Percentiles rank a stretch among this genome's conserved stretches.
Conservation (phyloP, 53 echinoderm and acorn worm genomes). For the Patiria pectinifera region DNA sequence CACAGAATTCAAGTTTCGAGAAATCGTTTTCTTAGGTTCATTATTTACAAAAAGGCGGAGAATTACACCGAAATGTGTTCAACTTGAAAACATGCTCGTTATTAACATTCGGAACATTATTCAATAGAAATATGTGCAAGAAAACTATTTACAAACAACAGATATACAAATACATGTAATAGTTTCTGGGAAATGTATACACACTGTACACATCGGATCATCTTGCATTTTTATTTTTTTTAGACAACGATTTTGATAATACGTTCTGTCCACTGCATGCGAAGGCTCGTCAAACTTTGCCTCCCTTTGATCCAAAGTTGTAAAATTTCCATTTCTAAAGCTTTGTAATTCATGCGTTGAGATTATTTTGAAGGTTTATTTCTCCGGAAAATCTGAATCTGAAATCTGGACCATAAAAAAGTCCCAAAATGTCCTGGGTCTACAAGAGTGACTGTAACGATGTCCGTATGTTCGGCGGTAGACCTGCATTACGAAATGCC, state of each 20-base stretch:
- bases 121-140: background rate
- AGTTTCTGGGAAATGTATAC: constrained; percentile 32
- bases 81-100: too few species aligned
- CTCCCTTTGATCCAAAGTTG: background rate
- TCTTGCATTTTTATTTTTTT: background rate
- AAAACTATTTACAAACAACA: constrained; percentile 24
- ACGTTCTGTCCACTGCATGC: background rate
- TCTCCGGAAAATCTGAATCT: too few species aligned
- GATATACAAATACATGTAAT: constrained; percentile 31
- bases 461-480: too few species aligned
- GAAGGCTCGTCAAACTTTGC: background rate
- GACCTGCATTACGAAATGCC: too few species aligned
- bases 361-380: background rate
- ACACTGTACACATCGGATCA: background rate
- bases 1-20: too few species aligned
- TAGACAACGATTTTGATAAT: background rate
- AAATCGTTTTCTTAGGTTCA: too few species aligned
- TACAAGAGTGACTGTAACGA: too few species aligned
- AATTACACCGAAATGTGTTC: too few species aligned
- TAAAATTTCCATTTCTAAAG: background rate
- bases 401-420: too few species aligned
- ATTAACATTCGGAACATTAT: background rate
- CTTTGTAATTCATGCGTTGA: background rate
- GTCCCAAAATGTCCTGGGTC: too few species aligned
- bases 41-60: too few species aligned